Conservation (phyloP, 1,140 invertebrate genomes). For the Sinonovacula constricta region DNA sequence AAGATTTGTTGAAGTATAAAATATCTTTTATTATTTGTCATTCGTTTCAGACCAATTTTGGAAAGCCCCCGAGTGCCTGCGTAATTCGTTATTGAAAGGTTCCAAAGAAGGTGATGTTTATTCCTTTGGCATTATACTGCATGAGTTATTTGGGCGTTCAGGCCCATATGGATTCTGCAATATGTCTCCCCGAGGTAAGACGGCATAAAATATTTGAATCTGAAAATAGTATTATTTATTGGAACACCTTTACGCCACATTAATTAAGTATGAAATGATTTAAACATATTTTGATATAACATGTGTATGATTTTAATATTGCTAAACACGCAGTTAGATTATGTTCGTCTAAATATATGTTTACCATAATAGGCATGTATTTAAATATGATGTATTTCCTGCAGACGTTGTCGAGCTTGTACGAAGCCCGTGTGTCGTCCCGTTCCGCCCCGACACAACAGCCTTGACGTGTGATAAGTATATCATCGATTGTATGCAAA, state of each 20-base stretch:
- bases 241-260: no score
- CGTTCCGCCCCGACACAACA: constrained; percentile 72
- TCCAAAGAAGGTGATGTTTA: constrained; percentile 96
- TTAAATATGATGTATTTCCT: no score
- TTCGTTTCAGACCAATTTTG: constrained; percentile 83
- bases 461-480: constrained; percentile 64
- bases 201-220: no score
- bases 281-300: no score
- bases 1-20: no score
- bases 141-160: constrained; percentile 72
- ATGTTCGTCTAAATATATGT: no score
- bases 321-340: no score
- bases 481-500: constrained; percentile 67
- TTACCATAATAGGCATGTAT: no score
- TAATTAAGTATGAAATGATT: no score
- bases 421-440: constrained; percentile 69
- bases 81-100: constrained; percentile 82
- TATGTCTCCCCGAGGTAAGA: constrained; percentile 72
- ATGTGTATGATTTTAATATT: no score
- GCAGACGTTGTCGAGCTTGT: constrained; percentile 60
- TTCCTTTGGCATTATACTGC: constrained; percentile 95
- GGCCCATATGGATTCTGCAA: constrained; percentile 72
- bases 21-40: no score
- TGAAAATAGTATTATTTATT: no score
- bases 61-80: constrained; percentile 94